These are phyloP conservation scores for Drosophila melanica DNA, from an alignment of 1,140 invertebrate genomes.

Conservation along the genomic window DNA sequence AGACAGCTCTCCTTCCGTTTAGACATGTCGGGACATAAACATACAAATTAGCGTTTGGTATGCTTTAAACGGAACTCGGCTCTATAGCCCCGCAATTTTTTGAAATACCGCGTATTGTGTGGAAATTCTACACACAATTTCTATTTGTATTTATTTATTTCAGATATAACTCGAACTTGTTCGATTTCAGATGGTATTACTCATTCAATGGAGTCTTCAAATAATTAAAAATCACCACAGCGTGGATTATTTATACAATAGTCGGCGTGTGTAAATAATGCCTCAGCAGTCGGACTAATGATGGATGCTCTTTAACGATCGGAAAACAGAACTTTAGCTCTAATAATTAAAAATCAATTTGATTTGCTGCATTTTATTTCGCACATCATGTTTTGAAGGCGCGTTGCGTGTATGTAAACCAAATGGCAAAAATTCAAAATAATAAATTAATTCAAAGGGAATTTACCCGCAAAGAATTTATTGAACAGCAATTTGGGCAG, in stretches of 20 bases:
- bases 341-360: slow-evolving; percentile 24
- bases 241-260: slow-evolving; percentile 48
- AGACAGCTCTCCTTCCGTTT: slow-evolving; percentile 38
- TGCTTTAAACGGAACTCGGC: slow-evolving; percentile 1
- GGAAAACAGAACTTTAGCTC: background rate
- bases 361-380: slow-evolving; percentile 1
- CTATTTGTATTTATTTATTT: background rate
- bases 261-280: slow-evolving; percentile 49
- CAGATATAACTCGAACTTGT: slow-evolving; percentile 2
- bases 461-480: background rate
- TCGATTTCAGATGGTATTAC: slow-evolving; percentile 14
- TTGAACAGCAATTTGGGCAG: slow-evolving; percentile 7
- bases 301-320: slow-evolving; percentile 27
- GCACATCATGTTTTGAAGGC: background rate
- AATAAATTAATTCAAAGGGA: slow-evolving; percentile 1
- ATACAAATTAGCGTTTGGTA: slow-evolving; percentile 32
- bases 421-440: slow-evolving; percentile 5
- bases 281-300: slow-evolving; percentile 49
- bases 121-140: no score
- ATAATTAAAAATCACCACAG: slow-evolving; percentile 16
- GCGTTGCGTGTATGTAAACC: background rate
- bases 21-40: slow-evolving; percentile 45
- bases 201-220: background rate
- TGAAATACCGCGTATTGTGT: slow-evolving; percentile 2
- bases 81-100: slow-evolving; percentile 5